Evolutionary conservation across 2,888 invertebrate genomes (phyloP).

Genomic region (Crossocerus cetratus): DNA sequence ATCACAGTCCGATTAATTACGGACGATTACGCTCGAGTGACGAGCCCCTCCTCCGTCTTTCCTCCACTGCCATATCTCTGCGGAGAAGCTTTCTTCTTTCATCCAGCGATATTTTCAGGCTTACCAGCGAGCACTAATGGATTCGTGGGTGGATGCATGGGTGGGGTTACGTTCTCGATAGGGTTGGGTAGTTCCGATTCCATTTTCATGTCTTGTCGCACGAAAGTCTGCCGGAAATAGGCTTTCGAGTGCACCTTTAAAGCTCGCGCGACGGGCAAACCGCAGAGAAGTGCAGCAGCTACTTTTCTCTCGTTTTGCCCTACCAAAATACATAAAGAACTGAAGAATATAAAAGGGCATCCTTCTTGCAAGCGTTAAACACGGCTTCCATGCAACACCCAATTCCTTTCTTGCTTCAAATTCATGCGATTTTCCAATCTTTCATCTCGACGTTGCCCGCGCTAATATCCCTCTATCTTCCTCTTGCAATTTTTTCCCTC

Average conservation of each 20-base stretch:
- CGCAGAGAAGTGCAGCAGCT: not conserved
- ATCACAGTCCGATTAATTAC: conserved; percentile 56
- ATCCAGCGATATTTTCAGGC: conserved; percentile 20
- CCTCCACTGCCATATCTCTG: conserved; percentile 1
- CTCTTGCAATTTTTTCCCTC: not conserved
- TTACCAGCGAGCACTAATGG: conserved; percentile 3
- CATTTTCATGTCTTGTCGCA: not conserved
- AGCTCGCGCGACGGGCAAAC: too few species aligned
- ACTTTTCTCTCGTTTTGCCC: not conserved
- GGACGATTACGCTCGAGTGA: conserved; percentile 49
- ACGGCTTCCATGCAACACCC: too few species aligned
- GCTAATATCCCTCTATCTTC: conserved; percentile 1
- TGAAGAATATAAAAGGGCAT: too few species aligned
- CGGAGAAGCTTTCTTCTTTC: not conserved
- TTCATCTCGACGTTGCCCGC: not conserved
- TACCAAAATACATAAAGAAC: too few species aligned
- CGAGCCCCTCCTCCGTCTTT: conserved; percentile 17
- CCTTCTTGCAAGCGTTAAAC: too few species aligned
- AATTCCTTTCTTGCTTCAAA: not conserved
- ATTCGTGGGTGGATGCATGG: too few species aligned
- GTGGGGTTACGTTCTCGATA: not conserved
- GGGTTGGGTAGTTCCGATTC: conserved; percentile 4
- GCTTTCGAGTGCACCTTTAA: too few species aligned
- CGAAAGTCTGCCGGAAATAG: too few species aligned
- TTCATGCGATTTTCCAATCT: not conserved